phyloP scores from a whole-genome alignment of 1,140 invertebrate species.

The Calycopis cecrops region DNA sequence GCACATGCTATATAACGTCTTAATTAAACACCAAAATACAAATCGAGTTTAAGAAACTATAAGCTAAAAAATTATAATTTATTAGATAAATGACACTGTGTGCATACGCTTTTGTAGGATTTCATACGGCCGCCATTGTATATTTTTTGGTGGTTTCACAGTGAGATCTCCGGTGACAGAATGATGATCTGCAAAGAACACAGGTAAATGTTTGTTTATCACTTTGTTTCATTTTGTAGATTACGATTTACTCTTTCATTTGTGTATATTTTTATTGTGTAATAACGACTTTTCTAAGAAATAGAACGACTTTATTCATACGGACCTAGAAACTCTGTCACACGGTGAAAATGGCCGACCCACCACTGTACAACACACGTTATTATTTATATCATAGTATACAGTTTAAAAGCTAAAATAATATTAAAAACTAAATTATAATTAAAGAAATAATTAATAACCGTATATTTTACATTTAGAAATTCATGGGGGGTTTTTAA shows the following conservation, averaged over 20 bases:
- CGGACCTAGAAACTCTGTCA: conserved; percentile 70
- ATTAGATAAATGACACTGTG: conserved; percentile 31
- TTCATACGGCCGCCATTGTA: conserved; percentile 70
- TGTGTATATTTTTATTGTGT: conserved; percentile 59
- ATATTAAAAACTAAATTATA: too few relatives aligned
- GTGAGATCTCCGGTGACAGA: conserved; percentile 68
- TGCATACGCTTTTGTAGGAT: conserved; percentile 39
- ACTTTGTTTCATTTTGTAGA: conserved; percentile 54
- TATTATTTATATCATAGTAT: conserved; percentile 34
- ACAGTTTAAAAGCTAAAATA: too few relatives aligned
- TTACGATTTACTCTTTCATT: conserved; percentile 40
- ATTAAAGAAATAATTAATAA: too few relatives aligned
- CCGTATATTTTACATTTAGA: conserved; percentile 10
- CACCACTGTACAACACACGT: conserved; percentile 70
- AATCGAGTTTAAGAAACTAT: background rate
- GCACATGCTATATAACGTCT: conserved; percentile 31
- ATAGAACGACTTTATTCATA: conserved; percentile 51
- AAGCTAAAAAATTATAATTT: conserved; percentile 15
- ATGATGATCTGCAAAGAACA: conserved; percentile 69
- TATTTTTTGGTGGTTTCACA: conserved; percentile 62
- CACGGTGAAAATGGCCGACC: conserved; percentile 73
- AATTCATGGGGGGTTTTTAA: conserved; percentile 4
- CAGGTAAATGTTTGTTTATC: conserved; percentile 60
- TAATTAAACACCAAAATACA: conserved; percentile 25
- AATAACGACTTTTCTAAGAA: conserved; percentile 45